Conservation (phyloP, 2,113 vertebrate genomes). For the Crotophaga sulcirostris region DNA sequence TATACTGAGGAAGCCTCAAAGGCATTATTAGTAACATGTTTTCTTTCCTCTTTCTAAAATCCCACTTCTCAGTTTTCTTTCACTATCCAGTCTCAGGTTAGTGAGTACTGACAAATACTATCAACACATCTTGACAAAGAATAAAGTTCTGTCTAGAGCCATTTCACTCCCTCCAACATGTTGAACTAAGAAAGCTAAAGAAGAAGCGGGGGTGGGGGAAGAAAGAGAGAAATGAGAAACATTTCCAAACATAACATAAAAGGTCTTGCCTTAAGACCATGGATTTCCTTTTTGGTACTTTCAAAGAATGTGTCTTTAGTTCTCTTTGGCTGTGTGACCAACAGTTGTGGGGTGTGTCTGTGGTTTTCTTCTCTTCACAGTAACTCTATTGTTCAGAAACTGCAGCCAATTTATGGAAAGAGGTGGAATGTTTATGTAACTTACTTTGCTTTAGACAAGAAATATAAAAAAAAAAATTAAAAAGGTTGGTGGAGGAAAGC, state of each 20-base stretch:
- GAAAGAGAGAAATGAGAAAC: slow-evolving; percentile 57
- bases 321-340: slow-evolving; percentile 77
- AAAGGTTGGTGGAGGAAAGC: slow-evolving; percentile 73
- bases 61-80: slow-evolving; percentile 36
- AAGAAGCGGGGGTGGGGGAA: slow-evolving; percentile 8
- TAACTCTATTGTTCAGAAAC: slow-evolving; percentile 84
- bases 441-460: slow-evolving; percentile 81
- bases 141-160: slow-evolving; percentile 56
- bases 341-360: slow-evolving; percentile 80
- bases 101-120: slow-evolving; percentile 65
- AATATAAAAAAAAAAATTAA: slow-evolving; percentile 36
- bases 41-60: slow-evolving; percentile 42
- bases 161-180: slow-evolving; percentile 58
- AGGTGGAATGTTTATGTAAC: slow-evolving; percentile 87
- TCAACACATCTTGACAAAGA: slow-evolving; percentile 57
- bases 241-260: slow-evolving; percentile 79
- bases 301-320: slow-evolving; percentile 83
- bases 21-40: slow-evolving; percentile 41
- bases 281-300: slow-evolving; percentile 84
- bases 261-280: slow-evolving; percentile 79
- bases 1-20: slow-evolving; percentile 26
- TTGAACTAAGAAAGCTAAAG: slow-evolving; percentile 41
- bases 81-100: slow-evolving; percentile 48
- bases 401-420: slow-evolving; percentile 82
- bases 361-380: slow-evolving; percentile 80